Conservation (phyloP, 2,888 invertebrate species). For the Lymantria monacha region DNA sequence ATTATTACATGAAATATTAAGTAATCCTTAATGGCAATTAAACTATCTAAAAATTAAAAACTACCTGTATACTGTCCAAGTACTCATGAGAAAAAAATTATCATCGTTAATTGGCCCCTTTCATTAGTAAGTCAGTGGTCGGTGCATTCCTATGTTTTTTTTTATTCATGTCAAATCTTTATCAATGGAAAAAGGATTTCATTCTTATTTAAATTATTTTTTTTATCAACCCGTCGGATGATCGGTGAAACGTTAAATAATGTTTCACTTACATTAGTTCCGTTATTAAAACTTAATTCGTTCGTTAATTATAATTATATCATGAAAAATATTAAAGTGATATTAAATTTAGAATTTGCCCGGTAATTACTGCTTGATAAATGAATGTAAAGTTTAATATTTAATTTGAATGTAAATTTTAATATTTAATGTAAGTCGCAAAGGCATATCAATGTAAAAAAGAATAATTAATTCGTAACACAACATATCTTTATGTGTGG, state of each 20-base stretch:
- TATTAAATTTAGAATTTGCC: background rate
- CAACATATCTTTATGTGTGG: too few species aligned
- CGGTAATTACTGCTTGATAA: background rate
- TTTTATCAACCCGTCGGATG: conserved; percentile 66
- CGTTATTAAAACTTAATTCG: conserved; percentile 16
- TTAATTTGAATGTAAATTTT: too few species aligned
- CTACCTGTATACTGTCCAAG: conserved; percentile 55
- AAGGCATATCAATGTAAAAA: too few species aligned
- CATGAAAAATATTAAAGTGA: background rate
- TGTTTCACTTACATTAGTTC: conserved; percentile 52
- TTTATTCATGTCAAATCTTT: conserved; percentile 79
- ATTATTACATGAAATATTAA: too few species aligned
- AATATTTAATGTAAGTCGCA: too few species aligned
- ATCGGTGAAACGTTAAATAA: conserved; percentile 59
- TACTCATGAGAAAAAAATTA: conserved; percentile 75
- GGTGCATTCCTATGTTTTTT: conserved; percentile 70
- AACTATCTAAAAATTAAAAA: conserved; percentile 11
- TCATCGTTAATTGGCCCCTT: conserved; percentile 80
- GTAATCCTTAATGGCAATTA: too few species aligned
- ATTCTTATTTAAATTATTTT: conserved; percentile 79
- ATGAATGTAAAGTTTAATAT: background rate
- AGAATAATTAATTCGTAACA: too few species aligned
- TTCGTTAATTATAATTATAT: background rate
- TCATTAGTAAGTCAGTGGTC: conserved; percentile 77
- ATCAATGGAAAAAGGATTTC: conserved; percentile 80